A percentile compares a stretch with the other conserved stretches of the same genome.
These are phyloP conservation scores for Ochropleura leucogaster DNA, from an alignment of 2,888 invertebrate genomes.

Conservation along the genomic window DNA sequence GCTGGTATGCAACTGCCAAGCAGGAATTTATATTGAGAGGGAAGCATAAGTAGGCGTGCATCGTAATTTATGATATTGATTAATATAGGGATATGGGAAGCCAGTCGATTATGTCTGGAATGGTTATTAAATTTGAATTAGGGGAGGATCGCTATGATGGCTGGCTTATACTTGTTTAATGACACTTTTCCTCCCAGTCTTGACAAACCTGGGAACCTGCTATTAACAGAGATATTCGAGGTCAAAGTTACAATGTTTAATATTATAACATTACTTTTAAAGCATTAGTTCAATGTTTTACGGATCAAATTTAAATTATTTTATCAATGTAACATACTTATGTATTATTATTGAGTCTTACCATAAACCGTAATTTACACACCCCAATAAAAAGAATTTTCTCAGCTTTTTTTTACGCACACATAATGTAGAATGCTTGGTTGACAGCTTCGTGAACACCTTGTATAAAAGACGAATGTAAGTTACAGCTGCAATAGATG, in stretches of 20 bases:
- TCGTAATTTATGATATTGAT: constrained; percentile 58
- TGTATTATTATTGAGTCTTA: too few relatives aligned
- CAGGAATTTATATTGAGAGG: constrained; percentile 77
- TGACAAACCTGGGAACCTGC: neutral
- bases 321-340: too few relatives aligned
- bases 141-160: neutral
- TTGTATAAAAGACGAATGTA: neutral
- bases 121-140: constrained; percentile 17
- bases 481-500: neutral
- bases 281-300: too few relatives aligned
- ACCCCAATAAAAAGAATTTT: neutral
- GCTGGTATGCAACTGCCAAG: constrained; percentile 61
- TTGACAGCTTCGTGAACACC: neutral
- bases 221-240: neutral
- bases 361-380: too few relatives aligned
- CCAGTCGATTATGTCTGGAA: neutral
- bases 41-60: constrained; percentile 58
- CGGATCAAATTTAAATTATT: too few relatives aligned
- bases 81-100: constrained; percentile 14
- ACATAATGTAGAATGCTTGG: too few relatives aligned
- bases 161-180: neutral
- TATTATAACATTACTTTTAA: neutral
- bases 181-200: neutral
- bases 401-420: neutral
- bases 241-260: neutral